Evolutionary conservation across 2,797 vertebrate species (phyloP), one percentile per base, ranked within the genome.

Genomic region (Schizothorax lantsangensis): DNA sequence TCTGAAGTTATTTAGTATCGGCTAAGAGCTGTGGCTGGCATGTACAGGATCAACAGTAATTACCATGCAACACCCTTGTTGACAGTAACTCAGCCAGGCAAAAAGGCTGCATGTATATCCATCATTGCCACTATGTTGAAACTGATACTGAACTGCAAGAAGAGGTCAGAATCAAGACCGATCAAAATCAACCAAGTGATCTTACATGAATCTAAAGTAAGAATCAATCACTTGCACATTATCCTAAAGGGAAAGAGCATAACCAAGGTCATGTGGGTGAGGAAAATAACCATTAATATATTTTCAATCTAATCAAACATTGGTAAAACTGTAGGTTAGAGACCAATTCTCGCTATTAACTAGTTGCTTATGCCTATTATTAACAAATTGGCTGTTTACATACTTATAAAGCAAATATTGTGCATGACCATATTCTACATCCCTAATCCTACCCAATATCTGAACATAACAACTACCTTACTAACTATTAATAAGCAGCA

Each of bases 21-120:
- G 45, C 62, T 78, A 40, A 62, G 72, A 88, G 57, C 83, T 49
- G 19, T 74, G 54, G 52, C 36, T 69, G 47, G 23, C 57, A 14
- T 77, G 84, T 45, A 68, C 68, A 78, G 23, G 71, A 74, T 79
- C 81, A 69, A 36, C 84, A 80, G 77, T 89, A 81, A 88, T 88
- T 85, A 85, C 73, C 59, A 69, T 23, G 19, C 30, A 57, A 69
- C 59, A 52, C 49, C 73, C 59, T 30, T 21, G n/a, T 21, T 78
- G 79, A 85, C 62, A 59, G 21, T 62, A 82, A 71, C 15, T 19
- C 71, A 52, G 33, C 17, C 62, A n/a, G 59, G 33, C 79, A 52
- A 52, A 84, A 66, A 52, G 23, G 38, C 38, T 82, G 43, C 62
- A 47, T 84, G 66, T 82, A 68, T 82, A 59, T 88, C 40, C 52